Evolutionary conservation across 2,888 invertebrate species (phyloP), one percentile per base, ranked within the genome.

Genomic region (Ophraella communa): DNA sequence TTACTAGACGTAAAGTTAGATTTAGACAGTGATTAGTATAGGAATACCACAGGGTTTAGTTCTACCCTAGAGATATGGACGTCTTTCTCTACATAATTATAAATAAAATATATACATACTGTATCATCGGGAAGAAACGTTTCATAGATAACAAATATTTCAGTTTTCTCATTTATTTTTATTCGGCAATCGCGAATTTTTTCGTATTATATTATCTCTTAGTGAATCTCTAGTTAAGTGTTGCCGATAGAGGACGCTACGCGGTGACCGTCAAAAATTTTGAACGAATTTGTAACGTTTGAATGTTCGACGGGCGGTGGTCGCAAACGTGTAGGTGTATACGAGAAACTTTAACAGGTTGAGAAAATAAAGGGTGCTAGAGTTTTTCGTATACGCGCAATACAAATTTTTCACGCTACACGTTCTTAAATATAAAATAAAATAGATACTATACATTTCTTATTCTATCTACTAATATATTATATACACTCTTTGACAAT

Each of bases 41-140:
- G 81, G 81, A 78, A 80, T 79, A 77, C 77, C 77, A 82, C 82
- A 82, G 82, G 82, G 82, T 82, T 78, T 82, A 81, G 81, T 76
- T 81, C 79, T 82, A 80, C 82, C 82, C 82, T 82, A 79, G 76
- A 79, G 77, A 75, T 76, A 75, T 76, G 75, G 71, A 75, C 73
- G 71, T 72, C 62, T 73, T 73, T 75, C 71, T 73, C 70, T 55
- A 56, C 55, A 27, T 8, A 17, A 62, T 53, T n/a, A n/a, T n/a
- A n/a, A n/a, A n/a, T n/a, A n/a, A n/a, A n/a, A n/a, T n/a, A n/a
- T n/a, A n/a, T n/a, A n/a, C n/a, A 61, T 66, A 49, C 17, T 49
- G 58, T 66, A 62, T 69, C 61, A 49, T 52, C 54, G 52, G 64
- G 55, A 64, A n/a, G n/a, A n/a, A 62, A 65, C 59, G 64, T 52